phyloP scores from a whole-genome alignment of 53 echinoderm and acorn worm genomes.

The Holothuria scabra region DNA sequence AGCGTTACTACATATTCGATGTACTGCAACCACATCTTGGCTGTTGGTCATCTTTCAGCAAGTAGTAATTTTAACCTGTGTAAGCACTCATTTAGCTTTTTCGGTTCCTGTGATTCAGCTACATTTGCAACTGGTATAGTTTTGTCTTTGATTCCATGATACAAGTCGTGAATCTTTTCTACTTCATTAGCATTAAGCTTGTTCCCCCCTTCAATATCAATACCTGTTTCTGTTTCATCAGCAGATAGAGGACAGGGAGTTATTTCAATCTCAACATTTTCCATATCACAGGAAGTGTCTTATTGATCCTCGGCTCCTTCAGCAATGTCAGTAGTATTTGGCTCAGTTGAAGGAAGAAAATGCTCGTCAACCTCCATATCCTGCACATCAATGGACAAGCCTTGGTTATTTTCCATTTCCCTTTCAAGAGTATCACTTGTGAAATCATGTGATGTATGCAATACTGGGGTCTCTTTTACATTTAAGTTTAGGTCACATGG shows the following conservation, averaged over 20 bases:
- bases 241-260: too few relatives aligned
- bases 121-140: background rate
- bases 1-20: slow-evolving; percentile 41
- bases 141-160: slow-evolving; percentile 21
- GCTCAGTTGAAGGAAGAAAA: too few relatives aligned
- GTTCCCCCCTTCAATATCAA: background rate
- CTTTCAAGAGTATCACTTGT: background rate
- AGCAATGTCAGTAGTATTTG: background rate
- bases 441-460: background rate
- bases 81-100: slow-evolving; percentile 7
- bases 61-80: background rate
- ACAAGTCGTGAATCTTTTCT: slow-evolving; percentile 32
- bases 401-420: background rate
- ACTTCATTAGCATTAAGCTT: slow-evolving; percentile 10
- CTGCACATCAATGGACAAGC: too few relatives aligned
- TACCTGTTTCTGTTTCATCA: background rate
- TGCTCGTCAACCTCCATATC: too few relatives aligned
- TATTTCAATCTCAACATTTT: too few relatives aligned
- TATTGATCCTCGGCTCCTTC: background rate
- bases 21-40: slow-evolving; percentile 54
- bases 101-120: slow-evolving; percentile 27
- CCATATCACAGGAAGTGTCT: background rate
- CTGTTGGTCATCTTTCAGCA: background rate
- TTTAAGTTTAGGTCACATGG: slow-evolving; percentile 20
- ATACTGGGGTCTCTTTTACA: too few relatives aligned